Evolutionary conservation across 2,797 vertebrate species (phyloP).

Genomic region (Poecilia picta): DNA sequence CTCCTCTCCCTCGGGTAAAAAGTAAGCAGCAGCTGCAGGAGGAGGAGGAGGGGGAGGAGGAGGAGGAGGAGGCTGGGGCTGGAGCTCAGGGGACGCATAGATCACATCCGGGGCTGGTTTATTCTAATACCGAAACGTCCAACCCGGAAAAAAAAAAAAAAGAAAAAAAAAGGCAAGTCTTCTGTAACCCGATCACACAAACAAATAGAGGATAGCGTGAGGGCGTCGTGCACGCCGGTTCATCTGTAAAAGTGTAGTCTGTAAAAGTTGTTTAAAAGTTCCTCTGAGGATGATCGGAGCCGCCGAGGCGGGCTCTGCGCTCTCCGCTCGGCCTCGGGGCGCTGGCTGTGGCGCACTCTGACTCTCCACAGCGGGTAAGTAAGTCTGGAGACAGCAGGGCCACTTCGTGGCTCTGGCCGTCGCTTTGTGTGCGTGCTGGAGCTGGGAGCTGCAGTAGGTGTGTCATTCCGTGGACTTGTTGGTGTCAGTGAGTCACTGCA

Average conservation of each 20-base stretch:
- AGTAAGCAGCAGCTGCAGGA: constrained; percentile 1
- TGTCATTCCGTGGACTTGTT: constrained; percentile 36
- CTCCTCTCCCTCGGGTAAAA: constrained; percentile 46
- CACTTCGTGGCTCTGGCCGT: constrained; percentile 9
- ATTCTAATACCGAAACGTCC: constrained; percentile 76
- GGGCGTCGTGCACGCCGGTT: constrained; percentile 22
- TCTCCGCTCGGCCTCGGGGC: constrained; percentile 57
- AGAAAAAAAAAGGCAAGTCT: constrained; percentile 49
- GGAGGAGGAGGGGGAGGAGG: constrained; percentile 2
- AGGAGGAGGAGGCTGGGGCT: constrained; percentile 38
- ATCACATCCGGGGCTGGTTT: constrained; percentile 84
- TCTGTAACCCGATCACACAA: constrained; percentile 61
- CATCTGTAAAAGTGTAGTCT: neutral
- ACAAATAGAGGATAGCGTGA: constrained; percentile 45
- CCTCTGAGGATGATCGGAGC: constrained; percentile 35
- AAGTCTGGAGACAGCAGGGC: constrained; percentile 20
- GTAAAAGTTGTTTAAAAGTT: constrained; percentile 37
- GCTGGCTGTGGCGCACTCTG: constrained; percentile 73
- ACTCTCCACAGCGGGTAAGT: constrained; percentile 68
- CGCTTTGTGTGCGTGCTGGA: neutral
- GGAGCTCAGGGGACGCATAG: constrained; percentile 58
- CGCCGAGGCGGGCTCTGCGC: constrained; percentile 1
- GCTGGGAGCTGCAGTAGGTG: constrained; percentile 48
- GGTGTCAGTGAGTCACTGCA: constrained; percentile 48
- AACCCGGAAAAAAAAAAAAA: constrained; percentile 81